Percentiles rank a stretch among this genome's conserved stretches.
phyloP scores from a whole-genome alignment of 1,140 invertebrate genomes.

The Formica exsecta region DNA sequence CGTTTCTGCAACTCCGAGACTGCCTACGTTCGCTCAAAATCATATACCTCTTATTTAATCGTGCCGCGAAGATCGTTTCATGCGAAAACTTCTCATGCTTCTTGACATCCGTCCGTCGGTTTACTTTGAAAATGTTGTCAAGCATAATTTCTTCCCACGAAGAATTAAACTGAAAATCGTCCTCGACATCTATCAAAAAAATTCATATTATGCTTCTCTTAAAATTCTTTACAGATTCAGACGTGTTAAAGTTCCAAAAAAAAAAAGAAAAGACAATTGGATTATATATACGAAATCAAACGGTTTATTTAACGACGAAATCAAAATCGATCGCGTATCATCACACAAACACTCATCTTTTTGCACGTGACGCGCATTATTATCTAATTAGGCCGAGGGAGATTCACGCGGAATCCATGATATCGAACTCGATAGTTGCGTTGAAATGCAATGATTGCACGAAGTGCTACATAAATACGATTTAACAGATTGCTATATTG shows the following conservation, averaged over 20 bases:
- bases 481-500: not conserved
- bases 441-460: not conserved
- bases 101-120: not conserved
- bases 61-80: not conserved
- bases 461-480: constrained; percentile 10
- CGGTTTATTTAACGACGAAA: constrained; percentile 22
- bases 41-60: constrained; percentile 20
- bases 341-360: not conserved
- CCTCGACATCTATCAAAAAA: not conserved
- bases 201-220: not conserved
- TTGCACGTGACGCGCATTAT: not conserved
- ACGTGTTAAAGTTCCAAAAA: not conserved
- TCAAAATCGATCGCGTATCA: not conserved
- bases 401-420: not conserved
- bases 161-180: not conserved
- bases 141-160: not conserved
- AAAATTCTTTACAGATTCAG: not conserved
- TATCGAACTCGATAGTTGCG: not conserved
- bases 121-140: not conserved
- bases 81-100: constrained; percentile 25
- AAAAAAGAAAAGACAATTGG: not conserved
- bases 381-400: not conserved
- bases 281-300: not conserved
- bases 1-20: constrained; percentile 12
- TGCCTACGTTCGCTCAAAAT: not conserved